Evolutionary conservation across 1,140 invertebrate genomes (phyloP), one percentile per base, ranked within the genome.

Genomic region (Brachionus asplanchnoidis): DNA sequence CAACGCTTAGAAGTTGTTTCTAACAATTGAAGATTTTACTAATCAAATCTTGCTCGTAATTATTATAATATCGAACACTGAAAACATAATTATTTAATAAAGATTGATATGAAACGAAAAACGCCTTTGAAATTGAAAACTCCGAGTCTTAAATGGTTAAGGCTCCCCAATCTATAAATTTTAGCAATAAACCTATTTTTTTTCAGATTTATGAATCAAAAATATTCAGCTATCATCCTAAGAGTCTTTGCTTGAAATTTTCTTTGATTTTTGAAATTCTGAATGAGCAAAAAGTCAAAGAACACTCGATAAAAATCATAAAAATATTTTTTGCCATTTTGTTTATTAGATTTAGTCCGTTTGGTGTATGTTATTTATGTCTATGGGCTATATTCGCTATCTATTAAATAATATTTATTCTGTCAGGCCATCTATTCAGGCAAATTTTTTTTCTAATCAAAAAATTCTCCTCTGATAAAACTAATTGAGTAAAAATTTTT

Each of bases 51-150:
- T 40, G 68, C 36, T 73, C n/a, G 36, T 73, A 73, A 44, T 73
- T 44, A 73, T 73, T 40, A 73, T 73, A 73, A 73, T 73, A 17
- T 28, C 28, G 26, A 65, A 28, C 26, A 32, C 28, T 60, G 20
- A 73, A 42, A 73, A 11, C 68, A 73, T 73, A 73, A 68, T 68
- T 68, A 32, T 68, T 68, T 68, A 68, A 73, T 40, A 73, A 73
- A 73, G 68, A 73, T 73, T 73, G 40, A 73, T 73, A 42, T 73
- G 65, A 68, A 68, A 68, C 14, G 20, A 23, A 42, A 73, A 40
- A 73, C 32, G 17, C 17, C 68, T 73, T 42, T 32, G 3, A 68
- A 68, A 68, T 40, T 12, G 14, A 68, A 73, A 36, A 42, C 12
- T 20, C 23, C 9, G 17, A 42, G 40, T 42, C 40, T 42, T 46